Conservation (phyloP, 2,797 vertebrate genomes). For the Etheostoma perlongum region DNA sequence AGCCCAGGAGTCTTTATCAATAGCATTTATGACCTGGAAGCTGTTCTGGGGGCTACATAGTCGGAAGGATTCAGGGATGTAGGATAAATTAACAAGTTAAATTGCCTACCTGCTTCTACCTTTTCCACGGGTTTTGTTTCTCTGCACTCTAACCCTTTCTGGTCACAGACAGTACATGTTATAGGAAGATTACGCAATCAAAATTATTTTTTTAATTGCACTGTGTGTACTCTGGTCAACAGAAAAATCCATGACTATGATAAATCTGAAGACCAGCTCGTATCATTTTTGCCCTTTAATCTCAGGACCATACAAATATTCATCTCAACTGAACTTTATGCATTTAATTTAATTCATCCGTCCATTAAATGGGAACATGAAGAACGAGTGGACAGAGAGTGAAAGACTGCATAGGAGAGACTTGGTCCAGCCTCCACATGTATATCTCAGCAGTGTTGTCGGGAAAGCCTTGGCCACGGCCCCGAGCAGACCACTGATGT, state of each 20-base stretch:
- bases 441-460: constrained; percentile 33
- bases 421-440: constrained; percentile 38
- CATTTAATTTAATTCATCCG: constrained; percentile 5
- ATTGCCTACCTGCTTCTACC: neutral
- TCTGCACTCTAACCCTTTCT: neutral
- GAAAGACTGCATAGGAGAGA: constrained; percentile 36
- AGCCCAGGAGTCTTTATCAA: neutral
- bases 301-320: constrained; percentile 34
- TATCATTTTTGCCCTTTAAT: constrained; percentile 21
- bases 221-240: constrained; percentile 4
- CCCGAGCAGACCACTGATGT: constrained; percentile 58
- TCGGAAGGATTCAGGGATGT: constrained; percentile 13
- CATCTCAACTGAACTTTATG: constrained; percentile 19
- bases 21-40: neutral
- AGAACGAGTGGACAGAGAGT: constrained; percentile 18
- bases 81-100: neutral
- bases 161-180: neutral
- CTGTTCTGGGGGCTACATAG: neutral
- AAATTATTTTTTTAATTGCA: neutral
- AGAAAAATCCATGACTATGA: neutral
- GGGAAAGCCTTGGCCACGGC: constrained; percentile 56
- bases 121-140: neutral
- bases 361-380: neutral
- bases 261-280: constrained; percentile 22
- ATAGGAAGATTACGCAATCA: neutral